Conservation (phyloP, 2,113 vertebrate genomes). For the Prunella fulvescens region DNA sequence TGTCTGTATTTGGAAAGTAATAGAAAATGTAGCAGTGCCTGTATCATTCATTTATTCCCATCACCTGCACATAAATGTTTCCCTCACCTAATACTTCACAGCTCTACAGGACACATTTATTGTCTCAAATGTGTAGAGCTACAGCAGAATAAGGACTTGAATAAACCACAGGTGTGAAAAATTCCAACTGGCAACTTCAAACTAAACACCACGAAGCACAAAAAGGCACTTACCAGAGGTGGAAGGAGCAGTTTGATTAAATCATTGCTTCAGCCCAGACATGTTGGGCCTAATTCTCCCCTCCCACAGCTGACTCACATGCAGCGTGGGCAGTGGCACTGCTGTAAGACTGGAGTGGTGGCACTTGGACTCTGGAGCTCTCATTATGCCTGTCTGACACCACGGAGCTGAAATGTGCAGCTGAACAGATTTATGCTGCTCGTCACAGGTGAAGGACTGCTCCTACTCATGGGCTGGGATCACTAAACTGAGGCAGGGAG, state of each 20-base stretch:
- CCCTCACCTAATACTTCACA: conserved; percentile 39
- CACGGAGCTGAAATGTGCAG: neutral
- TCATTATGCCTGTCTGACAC: conserved; percentile 34
- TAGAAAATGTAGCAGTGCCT: neutral
- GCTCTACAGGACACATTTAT: conserved; percentile 1
- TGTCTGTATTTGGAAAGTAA: neutral
- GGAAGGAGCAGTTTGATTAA: conserved; percentile 48
- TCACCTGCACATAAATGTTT: neutral
- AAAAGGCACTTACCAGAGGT: conserved; percentile 42
- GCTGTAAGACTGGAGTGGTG: conserved; percentile 23
- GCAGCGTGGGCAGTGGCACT: conserved; percentile 42
- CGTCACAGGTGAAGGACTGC: neutral
- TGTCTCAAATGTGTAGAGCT: conserved; percentile 9
- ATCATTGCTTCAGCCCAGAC: conserved; percentile 42
- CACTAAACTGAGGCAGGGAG: neutral
- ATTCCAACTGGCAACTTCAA: conserved; percentile 36
- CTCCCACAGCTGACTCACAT: conserved; percentile 50
- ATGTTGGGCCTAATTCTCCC: conserved; percentile 40
- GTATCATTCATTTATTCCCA: conserved; percentile 6
- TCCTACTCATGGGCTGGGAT: conserved; percentile 23
- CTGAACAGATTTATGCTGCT: conserved; percentile 20
- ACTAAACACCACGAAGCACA: neutral
- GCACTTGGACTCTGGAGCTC: conserved; percentile 57
- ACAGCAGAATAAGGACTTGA: conserved; percentile 17
- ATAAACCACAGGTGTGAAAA: conserved; percentile 55